Conservation (phyloP, 2,797 vertebrate genomes). For the Poliocrania exsul region DNA sequence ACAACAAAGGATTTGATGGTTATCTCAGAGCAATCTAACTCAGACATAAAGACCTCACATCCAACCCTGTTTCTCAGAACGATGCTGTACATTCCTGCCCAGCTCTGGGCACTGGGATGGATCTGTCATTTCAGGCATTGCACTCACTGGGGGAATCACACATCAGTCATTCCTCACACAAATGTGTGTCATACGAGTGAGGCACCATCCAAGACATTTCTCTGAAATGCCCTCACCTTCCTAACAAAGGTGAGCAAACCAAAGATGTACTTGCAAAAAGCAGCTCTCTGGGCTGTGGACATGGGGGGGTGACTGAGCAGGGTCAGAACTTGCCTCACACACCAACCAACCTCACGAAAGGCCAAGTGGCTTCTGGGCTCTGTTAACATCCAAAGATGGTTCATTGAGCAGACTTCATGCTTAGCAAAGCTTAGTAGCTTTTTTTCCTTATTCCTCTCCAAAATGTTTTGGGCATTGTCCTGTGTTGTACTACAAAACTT, state of each 20-base stretch:
- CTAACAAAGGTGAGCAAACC: neutral
- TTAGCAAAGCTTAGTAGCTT: slow-evolving; percentile 3
- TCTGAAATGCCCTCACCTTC: neutral
- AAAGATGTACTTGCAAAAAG: neutral
- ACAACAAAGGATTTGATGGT: neutral
- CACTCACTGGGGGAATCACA: neutral
- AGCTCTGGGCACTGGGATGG: neutral
- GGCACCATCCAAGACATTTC: neutral
- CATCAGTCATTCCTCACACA: neutral
- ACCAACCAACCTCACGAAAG: neutral
- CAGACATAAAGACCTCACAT: neutral
- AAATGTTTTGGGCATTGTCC: slow-evolving; percentile 18
- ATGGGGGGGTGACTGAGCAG: neutral
- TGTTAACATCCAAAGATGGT: neutral
- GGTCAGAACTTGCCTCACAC: neutral
- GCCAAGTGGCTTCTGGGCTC: neutral
- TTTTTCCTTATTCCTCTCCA: neutral
- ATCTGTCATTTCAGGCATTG: neutral
- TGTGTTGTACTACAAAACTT: slow-evolving; percentile 4
- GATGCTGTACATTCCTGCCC: neutral
- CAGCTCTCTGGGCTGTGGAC: neutral
- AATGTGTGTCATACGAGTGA: neutral
- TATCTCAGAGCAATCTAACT: neutral
- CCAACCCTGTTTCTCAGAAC: neutral
- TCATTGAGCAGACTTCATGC: neutral